Conservation (phyloP, 1,140 invertebrate genomes). For the Lasaia peninsularis region DNA sequence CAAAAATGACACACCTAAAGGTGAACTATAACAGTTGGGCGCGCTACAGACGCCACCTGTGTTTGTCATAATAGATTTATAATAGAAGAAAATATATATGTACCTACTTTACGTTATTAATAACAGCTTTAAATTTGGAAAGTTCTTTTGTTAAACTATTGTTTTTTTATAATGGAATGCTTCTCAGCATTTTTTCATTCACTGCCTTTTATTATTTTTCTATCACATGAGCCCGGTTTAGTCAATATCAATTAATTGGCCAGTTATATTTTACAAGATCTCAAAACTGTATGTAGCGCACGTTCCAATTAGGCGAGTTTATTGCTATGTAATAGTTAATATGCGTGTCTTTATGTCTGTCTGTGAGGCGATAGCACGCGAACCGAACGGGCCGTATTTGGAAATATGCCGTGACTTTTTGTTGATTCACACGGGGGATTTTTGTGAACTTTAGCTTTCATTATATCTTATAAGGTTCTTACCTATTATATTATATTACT, state of each 20-base stretch:
- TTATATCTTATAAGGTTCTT: neutral
- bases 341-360: slow-evolving; percentile 60
- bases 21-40: no score
- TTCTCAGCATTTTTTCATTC: no score
- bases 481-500: no score
- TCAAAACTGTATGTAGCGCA: slow-evolving; percentile 40
- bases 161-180: no score
- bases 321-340: slow-evolving; percentile 65
- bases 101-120: no score
- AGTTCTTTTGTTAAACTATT: no score
- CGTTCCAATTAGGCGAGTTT: slow-evolving; percentile 62
- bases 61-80: no score
- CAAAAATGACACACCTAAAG: no score
- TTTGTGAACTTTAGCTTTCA: slow-evolving; percentile 7
- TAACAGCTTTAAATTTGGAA: no score
- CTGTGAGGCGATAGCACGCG: slow-evolving; percentile 49
- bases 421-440: slow-evolving; percentile 29
- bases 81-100: no score
- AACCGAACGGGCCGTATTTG: slow-evolving; percentile 44
- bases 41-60: no score
- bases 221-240: neutral
- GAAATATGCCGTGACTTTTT: slow-evolving; percentile 52
- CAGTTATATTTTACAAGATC: slow-evolving; percentile 34
- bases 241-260: slow-evolving; percentile 32
- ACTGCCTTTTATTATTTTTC: neutral